Evolutionary conservation across 2,888 invertebrate species (phyloP), one percentile per base, ranked within the genome.

Genomic region (Rhagophthalmus giganteus): DNA sequence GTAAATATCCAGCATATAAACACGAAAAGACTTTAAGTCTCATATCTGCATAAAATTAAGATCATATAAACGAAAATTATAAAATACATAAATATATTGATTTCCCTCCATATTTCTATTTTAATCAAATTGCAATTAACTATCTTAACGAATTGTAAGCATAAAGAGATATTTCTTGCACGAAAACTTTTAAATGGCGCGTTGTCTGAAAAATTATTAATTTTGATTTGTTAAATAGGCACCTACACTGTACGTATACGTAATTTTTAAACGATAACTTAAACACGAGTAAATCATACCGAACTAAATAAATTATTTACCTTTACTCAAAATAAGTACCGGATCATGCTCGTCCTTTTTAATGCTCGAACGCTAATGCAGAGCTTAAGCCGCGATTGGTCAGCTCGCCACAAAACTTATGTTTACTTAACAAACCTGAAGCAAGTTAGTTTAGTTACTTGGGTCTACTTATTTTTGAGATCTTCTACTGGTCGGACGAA

Each of bases 381-480:
- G 20, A 37, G 11, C 24, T 15, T 12, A 8, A 13, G 12, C 11
- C 2, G 10, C 34, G 35, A 50, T 50, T 50, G 49, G 49, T 42
- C 49, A 32, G 32, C 31, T 41, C 13, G 9, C 25, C 42, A 38
- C 49, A 44, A 38, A 37, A 37, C 13, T 25, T 10, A 15, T 50
- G 11, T 50, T 42, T 37, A 28, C 16, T 32, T 34, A 15, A 25
- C 26, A 10, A 37, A 27, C 37, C 50, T 39, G 33, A 48, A 52
- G 13, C 48, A 40, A 34, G 52, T 58, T 58, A 46, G 49, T 50
- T 58, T 52, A 54, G 58, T 56, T 54, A 56, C 54, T 56, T 58
- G 52, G 56, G 54, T 35, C 35, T 37, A 45, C 50, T 51, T 42
- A 42, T 14, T 44, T 56, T 44, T 16, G 24, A 54, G 45, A 46